Evolutionary conservation across 2,113 vertebrate species (phyloP).

Genomic region (Bagarius yarrelli): DNA sequence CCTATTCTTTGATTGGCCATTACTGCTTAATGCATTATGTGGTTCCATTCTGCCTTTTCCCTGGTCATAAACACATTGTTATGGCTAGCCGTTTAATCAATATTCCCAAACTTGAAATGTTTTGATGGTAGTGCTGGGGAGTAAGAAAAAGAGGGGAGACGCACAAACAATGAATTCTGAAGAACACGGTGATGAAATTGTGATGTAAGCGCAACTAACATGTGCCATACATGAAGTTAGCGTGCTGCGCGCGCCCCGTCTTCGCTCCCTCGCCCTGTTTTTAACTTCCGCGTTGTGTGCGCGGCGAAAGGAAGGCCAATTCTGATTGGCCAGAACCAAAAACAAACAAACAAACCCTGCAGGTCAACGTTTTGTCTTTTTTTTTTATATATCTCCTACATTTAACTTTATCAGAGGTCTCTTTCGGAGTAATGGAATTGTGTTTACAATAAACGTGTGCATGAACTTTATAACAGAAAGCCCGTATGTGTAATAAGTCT

Average conservation of each 20-base stretch:
- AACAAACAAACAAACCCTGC: conserved; percentile 19
- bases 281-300: conserved; percentile 30
- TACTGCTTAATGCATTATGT: background rate
- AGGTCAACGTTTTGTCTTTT: conserved; percentile 1
- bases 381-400: conserved; percentile 13
- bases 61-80: conserved; percentile 18
- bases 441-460: background rate
- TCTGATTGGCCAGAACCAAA: conserved; percentile 21
- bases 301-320: background rate
- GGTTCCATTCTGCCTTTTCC: background rate
- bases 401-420: conserved; percentile 1
- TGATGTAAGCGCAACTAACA: conserved; percentile 77
- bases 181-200: conserved; percentile 76
- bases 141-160: conserved; percentile 59
- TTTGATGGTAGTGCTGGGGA: conserved; percentile 66
- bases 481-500: background rate
- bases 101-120: conserved; percentile 59
- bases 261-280: conserved; percentile 54
- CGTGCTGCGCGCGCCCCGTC: conserved; percentile 64
- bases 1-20: conserved; percentile 39
- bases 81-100: conserved; percentile 48
- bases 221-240: conserved; percentile 74
- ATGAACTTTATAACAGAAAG: background rate
- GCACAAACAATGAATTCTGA: conserved; percentile 75
- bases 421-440: background rate